These are phyloP conservation scores for Schizotus pectinicornis DNA, from an alignment of 2,888 invertebrate genomes.

Conservation along the genomic window DNA sequence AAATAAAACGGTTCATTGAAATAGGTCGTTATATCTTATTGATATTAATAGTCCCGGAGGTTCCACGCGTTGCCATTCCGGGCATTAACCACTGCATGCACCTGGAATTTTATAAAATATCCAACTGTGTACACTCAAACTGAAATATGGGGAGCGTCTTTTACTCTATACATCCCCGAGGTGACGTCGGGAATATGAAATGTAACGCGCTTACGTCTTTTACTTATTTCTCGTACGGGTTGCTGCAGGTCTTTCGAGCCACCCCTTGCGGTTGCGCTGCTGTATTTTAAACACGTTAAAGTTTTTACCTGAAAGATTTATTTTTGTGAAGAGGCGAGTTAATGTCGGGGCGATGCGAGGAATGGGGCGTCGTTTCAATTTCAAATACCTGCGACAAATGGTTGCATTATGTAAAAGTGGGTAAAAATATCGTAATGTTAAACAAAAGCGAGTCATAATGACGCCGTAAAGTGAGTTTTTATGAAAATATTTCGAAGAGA, in stretches of 20 bases:
- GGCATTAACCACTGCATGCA: constrained; percentile 28
- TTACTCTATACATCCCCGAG: constrained; percentile 30
- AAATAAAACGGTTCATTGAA: constrained; percentile 16
- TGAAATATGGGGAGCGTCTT: constrained; percentile 25
- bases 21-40: constrained; percentile 22
- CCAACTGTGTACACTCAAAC: constrained; percentile 32
- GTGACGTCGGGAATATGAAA: constrained; percentile 35
- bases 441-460: constrained; percentile 26
- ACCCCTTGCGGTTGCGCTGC: no score
- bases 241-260: neutral
- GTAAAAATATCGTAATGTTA: constrained; percentile 23
- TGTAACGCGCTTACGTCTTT: constrained; percentile 28
- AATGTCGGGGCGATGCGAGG: neutral
- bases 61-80: constrained; percentile 26
- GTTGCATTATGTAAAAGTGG: constrained; percentile 24
- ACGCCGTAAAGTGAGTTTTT: constrained; percentile 28
- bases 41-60: constrained; percentile 29
- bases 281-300: no score
- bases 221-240: constrained; percentile 5
- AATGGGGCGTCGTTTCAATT: constrained; percentile 14
- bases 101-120: constrained; percentile 36
- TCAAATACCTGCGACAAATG: constrained; percentile 14
- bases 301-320: no score
- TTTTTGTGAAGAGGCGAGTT: neutral
- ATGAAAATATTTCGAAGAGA: constrained; percentile 24